Conservation (phyloP, 1,140 invertebrate genomes). For the Zaprionus camerounensis region DNA sequence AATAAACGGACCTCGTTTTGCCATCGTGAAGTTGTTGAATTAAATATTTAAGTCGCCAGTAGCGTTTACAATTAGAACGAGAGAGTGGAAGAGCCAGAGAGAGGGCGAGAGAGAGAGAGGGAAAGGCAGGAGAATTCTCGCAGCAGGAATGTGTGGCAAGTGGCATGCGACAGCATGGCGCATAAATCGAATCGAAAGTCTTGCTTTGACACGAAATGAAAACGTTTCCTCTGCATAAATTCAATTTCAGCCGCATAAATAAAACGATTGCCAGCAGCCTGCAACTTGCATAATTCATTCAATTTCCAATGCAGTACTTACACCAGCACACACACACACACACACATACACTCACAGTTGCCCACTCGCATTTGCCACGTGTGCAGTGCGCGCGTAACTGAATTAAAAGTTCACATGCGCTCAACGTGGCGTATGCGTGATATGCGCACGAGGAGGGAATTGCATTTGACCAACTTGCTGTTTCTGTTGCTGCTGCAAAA, state of each 20-base stretch:
- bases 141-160: constrained; percentile 33
- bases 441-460: constrained; percentile 8
- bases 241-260: constrained; percentile 54
- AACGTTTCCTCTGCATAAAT: constrained; percentile 59
- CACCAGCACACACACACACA: background rate
- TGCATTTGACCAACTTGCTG: constrained; percentile 29
- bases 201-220: constrained; percentile 41
- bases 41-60: constrained; percentile 54
- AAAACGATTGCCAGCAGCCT: constrained; percentile 22
- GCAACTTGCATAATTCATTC: constrained; percentile 60
- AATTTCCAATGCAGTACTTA: constrained; percentile 20
- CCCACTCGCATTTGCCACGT: constrained; percentile 23
- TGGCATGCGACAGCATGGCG: constrained; percentile 18
- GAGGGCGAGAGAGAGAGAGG: background rate
- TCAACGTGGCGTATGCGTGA: constrained; percentile 62
- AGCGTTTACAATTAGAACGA: constrained; percentile 53
- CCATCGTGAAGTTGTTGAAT: constrained; percentile 33
- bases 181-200: constrained; percentile 25
- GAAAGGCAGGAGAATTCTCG: background rate
- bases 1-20: constrained; percentile 18
- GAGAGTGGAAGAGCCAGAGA: background rate
- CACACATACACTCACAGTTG: background rate
- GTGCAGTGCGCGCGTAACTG: constrained; percentile 51
- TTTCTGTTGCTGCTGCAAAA: background rate
- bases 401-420: constrained; percentile 53